These are phyloP conservation scores for Aphelenchoides fujianensis DNA, from an alignment of 1,140 invertebrate genomes.

Conservation along the genomic window DNA sequence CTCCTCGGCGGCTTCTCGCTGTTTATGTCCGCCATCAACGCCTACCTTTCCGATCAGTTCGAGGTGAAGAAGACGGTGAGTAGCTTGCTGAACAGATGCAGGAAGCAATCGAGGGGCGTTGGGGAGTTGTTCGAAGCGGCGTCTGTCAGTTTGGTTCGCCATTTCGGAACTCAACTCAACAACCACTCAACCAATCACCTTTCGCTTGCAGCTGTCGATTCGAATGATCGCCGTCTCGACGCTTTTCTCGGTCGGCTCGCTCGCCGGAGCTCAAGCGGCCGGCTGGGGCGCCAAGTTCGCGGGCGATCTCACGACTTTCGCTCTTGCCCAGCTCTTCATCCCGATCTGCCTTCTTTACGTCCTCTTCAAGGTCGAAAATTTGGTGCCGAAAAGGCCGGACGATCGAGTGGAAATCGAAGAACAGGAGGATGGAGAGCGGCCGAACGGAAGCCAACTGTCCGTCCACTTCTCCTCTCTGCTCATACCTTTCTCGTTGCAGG, in stretches of 20 bases:
- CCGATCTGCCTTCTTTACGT: slow-evolving; percentile 4
- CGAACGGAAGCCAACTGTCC: too few species aligned
- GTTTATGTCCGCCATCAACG: slow-evolving; percentile 26
- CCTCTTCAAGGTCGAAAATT: slow-evolving; percentile 14
- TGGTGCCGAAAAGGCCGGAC: neutral
- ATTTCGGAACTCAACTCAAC: too few species aligned
- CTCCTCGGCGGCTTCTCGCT: slow-evolving; percentile 21
- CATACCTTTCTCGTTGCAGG: too few species aligned
- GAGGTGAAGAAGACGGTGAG: slow-evolving; percentile 29
- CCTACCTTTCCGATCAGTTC: slow-evolving; percentile 36
- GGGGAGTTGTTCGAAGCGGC: too few species aligned
- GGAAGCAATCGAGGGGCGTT: too few species aligned
- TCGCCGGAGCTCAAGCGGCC: slow-evolving; percentile 17
- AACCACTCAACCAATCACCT: too few species aligned
- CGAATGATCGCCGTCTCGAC: slow-evolving; percentile 24
- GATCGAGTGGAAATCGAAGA: too few species aligned
- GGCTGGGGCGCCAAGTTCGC: neutral
- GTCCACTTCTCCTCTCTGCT: too few species aligned
- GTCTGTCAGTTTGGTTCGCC: too few species aligned
- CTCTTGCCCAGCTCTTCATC: slow-evolving; percentile 3
- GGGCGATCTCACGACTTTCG: neutral
- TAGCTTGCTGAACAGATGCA: too few species aligned
- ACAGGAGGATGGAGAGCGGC: too few species aligned
- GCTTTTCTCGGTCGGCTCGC: slow-evolving; percentile 15
- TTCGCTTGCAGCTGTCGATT: slow-evolving; percentile 20